Percentiles rank a stretch among this genome's conserved stretches.
Conservation (phyloP, 2,113 vertebrate species). For the Halichoerus grypus region DNA sequence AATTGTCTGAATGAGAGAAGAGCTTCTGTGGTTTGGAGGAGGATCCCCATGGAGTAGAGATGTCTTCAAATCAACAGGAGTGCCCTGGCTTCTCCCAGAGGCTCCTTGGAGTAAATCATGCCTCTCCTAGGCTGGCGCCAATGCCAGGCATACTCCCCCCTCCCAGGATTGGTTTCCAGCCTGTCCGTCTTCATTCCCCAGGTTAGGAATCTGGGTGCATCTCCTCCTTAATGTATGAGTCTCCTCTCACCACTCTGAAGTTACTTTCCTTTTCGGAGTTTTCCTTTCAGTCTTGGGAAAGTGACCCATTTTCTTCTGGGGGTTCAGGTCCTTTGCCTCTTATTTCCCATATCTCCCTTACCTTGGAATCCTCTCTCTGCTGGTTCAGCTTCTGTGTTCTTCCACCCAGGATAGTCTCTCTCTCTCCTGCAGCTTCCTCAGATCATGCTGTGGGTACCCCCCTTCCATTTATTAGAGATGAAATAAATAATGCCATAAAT, state of each 20-base stretch:
- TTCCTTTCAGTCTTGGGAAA: slow-evolving; percentile 6
- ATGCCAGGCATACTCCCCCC: neutral
- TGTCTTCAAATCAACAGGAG: neutral
- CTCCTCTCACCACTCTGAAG: neutral
- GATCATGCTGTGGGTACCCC: neutral
- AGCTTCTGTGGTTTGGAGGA: neutral
- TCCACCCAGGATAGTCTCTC: neutral
- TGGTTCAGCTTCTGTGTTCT: neutral
- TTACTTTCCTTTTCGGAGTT: slow-evolving; percentile 34
- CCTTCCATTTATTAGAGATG: slow-evolving; percentile 72
- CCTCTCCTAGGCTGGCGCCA: neutral
- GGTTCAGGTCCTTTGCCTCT: neutral
- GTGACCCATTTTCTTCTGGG: slow-evolving; percentile 43
- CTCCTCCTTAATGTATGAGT: neutral
- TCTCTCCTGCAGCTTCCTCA: slow-evolving; percentile 41
- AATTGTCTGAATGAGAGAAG: neutral
- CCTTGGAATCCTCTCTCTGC: neutral
- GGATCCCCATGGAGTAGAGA: neutral
- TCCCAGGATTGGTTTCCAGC: neutral
- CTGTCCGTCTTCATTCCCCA: neutral
- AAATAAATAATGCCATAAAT: slow-evolving; percentile 86
- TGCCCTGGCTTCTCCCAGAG: neutral
- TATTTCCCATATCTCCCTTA: neutral
- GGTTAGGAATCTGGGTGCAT: neutral
- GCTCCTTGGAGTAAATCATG: neutral